Conservation (phyloP, 1,140 invertebrate genomes). For the Drosophila mauritiana region DNA sequence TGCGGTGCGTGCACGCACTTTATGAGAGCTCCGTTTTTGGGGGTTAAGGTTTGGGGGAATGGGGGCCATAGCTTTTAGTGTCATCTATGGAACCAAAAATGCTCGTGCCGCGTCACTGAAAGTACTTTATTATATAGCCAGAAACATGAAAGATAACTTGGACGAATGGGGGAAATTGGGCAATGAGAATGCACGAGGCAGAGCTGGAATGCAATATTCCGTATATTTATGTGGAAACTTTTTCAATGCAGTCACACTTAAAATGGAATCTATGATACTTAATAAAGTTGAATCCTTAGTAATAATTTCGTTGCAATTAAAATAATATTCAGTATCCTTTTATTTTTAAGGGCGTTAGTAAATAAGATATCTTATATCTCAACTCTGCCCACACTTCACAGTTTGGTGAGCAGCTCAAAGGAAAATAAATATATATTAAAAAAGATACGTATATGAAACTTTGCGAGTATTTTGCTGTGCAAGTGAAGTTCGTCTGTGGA, state of each 20-base stretch:
- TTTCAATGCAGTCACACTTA: background rate
- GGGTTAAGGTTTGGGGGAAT: background rate
- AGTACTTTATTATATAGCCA: conserved; percentile 45
- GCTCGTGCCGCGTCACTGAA: conserved; percentile 60
- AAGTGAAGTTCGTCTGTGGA: conserved; percentile 36
- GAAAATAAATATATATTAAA: conserved; percentile 8
- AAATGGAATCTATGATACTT: background rate
- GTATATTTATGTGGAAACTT: background rate
- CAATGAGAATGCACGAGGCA: conserved; percentile 5
- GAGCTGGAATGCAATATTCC: background rate
- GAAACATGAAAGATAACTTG: background rate
- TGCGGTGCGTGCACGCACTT: conserved; percentile 51
- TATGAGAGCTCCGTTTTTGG: conserved; percentile 20
- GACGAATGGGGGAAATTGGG: conserved; percentile 1
- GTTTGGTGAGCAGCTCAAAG: background rate
- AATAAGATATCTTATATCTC: background rate
- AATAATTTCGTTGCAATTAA: too few species aligned
- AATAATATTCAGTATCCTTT: too few species aligned
- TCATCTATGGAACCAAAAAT: conserved; percentile 49
- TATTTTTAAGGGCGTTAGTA: background rate
- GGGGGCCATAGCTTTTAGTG: conserved; percentile 38
- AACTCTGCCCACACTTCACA: background rate
- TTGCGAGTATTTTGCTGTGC: conserved; percentile 25
- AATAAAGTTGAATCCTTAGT: too few species aligned
- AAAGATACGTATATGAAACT: conserved; percentile 4